These are phyloP conservation scores for Rotaria sp. DNA, from an alignment of 2,888 invertebrate species.

Conservation along the genomic window DNA sequence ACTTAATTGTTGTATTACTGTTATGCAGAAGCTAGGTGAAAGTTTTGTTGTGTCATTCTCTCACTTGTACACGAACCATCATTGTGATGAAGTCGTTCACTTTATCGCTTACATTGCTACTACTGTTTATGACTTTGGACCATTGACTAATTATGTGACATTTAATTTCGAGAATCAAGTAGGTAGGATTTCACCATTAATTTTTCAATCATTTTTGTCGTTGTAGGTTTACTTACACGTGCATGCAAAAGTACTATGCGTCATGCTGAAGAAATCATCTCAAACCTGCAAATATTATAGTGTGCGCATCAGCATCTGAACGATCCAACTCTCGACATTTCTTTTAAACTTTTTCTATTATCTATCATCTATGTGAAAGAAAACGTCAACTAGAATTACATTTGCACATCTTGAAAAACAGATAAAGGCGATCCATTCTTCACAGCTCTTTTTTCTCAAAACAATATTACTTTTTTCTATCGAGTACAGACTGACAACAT, in stretches of 20 bases:
- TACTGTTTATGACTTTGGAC: no score
- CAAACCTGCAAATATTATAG: neutral
- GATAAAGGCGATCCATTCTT: neutral
- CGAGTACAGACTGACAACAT: neutral
- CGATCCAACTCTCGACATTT: neutral
- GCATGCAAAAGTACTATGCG: neutral
- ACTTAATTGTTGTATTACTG: neutral
- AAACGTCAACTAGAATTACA: neutral
- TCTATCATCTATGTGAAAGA: neutral
- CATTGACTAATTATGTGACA: neutral
- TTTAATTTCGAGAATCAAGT: neutral
- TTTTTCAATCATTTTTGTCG: neutral
- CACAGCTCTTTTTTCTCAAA: neutral
- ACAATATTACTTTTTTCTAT: neutral
- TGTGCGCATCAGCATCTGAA: neutral
- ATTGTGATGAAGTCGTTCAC: neutral
- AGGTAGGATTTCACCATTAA: neutral
- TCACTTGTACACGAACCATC: neutral
- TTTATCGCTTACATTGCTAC: no score
- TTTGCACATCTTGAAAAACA: neutral
- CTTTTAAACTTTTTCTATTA: neutral
- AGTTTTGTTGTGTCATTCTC: neutral
- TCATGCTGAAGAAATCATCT: neutral
- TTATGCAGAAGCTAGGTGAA: neutral
- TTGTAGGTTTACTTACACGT: neutral